Conservation (phyloP, 2,888 invertebrate genomes). For the Chrysina gloriosa region DNA sequence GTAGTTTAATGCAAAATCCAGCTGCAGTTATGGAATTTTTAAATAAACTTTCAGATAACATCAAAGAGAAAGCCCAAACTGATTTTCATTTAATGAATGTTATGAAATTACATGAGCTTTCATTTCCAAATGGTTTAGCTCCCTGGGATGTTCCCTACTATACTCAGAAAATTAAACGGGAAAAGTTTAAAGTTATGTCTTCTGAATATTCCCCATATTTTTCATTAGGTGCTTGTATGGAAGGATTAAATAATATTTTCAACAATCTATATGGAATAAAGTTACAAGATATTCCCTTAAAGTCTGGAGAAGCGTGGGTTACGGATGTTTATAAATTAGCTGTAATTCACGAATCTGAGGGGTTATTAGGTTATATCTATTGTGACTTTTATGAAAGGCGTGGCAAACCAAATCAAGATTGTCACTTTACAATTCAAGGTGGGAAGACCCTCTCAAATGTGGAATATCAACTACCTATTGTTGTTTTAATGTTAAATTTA, state of each 20-base stretch:
- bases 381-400: slow-evolving; percentile 94
- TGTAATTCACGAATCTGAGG: slow-evolving; percentile 85
- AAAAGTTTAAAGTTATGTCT: slow-evolving; percentile 76
- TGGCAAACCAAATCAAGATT: slow-evolving; percentile 97
- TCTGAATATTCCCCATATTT: slow-evolving; percentile 87
- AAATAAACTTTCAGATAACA: slow-evolving; percentile 76
- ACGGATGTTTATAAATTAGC: slow-evolving; percentile 91
- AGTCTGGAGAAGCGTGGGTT: slow-evolving; percentile 85
- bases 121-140: slow-evolving; percentile 61
- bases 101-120: slow-evolving; percentile 72
- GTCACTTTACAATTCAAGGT: slow-evolving; percentile 98
- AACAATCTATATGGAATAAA: slow-evolving; percentile 85
- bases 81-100: slow-evolving; percentile 82
- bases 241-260: slow-evolving; percentile 92
- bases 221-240: slow-evolving; percentile 95
- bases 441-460: slow-evolving; percentile 84
- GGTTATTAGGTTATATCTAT: slow-evolving; percentile 92
- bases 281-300: slow-evolving; percentile 77
- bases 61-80: slow-evolving; percentile 75
- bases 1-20: slow-evolving; percentile 87
- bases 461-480: slow-evolving; percentile 90
- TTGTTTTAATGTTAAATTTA: slow-evolving; percentile 92
- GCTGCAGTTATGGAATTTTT: slow-evolving; percentile 84
- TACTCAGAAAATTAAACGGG: slow-evolving; percentile 78
- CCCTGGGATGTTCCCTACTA: slow-evolving; percentile 93